Evolutionary conservation across 2,888 invertebrate genomes (phyloP), one percentile per base, ranked within the genome.

Genomic region (Drosophila mettleri): DNA sequence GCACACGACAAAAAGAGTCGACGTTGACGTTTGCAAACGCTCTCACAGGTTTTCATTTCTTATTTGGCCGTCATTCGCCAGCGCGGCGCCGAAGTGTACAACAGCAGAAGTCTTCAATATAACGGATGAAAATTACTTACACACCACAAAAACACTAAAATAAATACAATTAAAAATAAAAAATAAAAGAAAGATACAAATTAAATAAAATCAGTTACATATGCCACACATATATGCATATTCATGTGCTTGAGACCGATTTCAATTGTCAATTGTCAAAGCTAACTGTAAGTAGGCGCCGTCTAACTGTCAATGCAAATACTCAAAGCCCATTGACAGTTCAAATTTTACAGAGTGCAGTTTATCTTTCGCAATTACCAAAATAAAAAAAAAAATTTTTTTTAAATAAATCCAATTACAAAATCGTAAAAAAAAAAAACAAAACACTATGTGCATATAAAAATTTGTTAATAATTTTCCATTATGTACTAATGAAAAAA

Each of bases 41-140:
- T 75, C 80, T 82, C 88, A 55, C 80, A 81, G 79, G 77, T 87
- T 85, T 81, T 81, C 86, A 82, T 82, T 84, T 86, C 88, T 85
- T 87, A 88, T 88, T 87, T 78, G 78, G 73, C 85, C 74, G 74
- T 85, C 84, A 84, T 81, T 84, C 83, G 83, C 87, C 83, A 84
- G 81, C 78, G 78, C 84, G 86, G 80, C 82, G 82, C 77, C 86
- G 86, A 83, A 78, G 83, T 80, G 80, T 77, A 80, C 84, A 80
- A 82, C 71, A 82, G 85, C 77, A 83, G 70, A 69, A 80, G 78
- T 83, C 84, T 74, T 74, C 69, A 78, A 69, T 73, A 75, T 62
- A 69, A 73, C 78, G 79, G 72, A 72, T 72, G 60, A 77, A 78
- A 69, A 74, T 67, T 45, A 52, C 57, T 54, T 27, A 59, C 31